Evolutionary conservation across 2,888 invertebrate species (phyloP), one percentile per base, ranked within the genome.

Genomic region (Sarcophaga subvicina): DNA sequence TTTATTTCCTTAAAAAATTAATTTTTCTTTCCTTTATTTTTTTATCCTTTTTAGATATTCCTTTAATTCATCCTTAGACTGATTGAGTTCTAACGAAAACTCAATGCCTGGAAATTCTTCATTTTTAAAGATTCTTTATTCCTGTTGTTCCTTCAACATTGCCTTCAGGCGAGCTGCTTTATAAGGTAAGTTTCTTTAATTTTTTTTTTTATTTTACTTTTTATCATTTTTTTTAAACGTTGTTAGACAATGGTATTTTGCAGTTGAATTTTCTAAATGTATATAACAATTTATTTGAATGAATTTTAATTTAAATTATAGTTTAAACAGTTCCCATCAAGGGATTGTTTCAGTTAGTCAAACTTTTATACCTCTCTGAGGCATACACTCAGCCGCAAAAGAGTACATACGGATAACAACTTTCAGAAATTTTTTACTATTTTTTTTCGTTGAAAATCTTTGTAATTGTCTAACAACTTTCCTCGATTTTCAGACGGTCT

Each of bases 141-240:
- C 22, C 47, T n/a, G 14, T 3, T 14, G 14, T 67, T 45, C 14
- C 27, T 45, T n/a, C 2, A 22, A 45, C 5, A 2, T 20, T 64
- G 45, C 47, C 60, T 22, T 49, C 47, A 45, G 17, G 54, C 22
- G 70, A 79, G 25, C 54, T 37, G n/a, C 8, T 47, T 69, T 69
- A 3, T 66, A 66, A 49, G 84, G 84, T 85, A 77, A 85, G 76
- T 76, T 67, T 17, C 4, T 1, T 73, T 54, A 54, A 2, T 54
- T 17, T 54, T 54, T 49, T 54, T 14, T n/a, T 2, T 0, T 37
- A 49, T 49, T 71, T 49, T 22, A 22, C 22, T 47, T 54, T 14
- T 11, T 60, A n/a, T 4, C 60, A 71, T 66, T 62, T n/a, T n/a
- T 67, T n/a, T 71, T 66, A 45, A 22, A 22, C 22, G 22, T 22